A percentile compares a stretch with the other conserved stretches of the same genome.
Evolutionary conservation across 2,888 invertebrate species (phyloP).

Genomic region (Sarcophaga rosellei): DNA sequence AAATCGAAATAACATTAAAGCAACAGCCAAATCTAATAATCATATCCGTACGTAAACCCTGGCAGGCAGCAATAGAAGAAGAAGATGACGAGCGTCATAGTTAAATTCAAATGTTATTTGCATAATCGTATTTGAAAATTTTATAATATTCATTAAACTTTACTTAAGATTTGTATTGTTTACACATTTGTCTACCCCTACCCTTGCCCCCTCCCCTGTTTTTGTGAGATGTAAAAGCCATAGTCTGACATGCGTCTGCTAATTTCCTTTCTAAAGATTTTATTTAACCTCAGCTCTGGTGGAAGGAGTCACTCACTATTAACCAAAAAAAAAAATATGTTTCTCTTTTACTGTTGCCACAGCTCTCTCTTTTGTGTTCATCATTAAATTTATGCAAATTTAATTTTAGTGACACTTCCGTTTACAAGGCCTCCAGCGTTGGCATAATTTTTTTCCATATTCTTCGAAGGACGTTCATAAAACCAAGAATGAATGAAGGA

Average conservation of each 20-base stretch:
- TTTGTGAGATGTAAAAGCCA: not conserved
- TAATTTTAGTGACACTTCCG: slow-evolving; percentile 68
- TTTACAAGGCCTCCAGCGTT: slow-evolving; percentile 60
- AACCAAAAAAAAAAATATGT: slow-evolving; percentile 43
- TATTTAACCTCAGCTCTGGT: slow-evolving; percentile 58
- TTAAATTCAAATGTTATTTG: slow-evolving; percentile 44
- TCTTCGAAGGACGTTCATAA: not conserved
- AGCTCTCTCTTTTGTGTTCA: not conserved
- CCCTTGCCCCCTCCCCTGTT: not conserved
- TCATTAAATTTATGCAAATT: slow-evolving; percentile 65
- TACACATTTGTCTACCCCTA: not conserved
- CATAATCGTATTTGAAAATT: slow-evolving; percentile 68
- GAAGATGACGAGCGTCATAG: not conserved
- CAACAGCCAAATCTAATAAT: no score
- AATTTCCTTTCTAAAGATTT: slow-evolving; percentile 66
- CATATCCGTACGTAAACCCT: no score
- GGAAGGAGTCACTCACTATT: slow-evolving; percentile 6
- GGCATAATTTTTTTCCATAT: slow-evolving; percentile 55
- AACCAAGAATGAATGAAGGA: not conserved
- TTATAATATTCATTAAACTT: slow-evolving; percentile 68
- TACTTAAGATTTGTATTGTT: slow-evolving; percentile 66
- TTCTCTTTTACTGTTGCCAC: slow-evolving; percentile 5
- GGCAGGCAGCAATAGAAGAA: not conserved
- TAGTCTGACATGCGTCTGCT: slow-evolving; percentile 22
- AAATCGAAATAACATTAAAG: not conserved